Conservation (phyloP, 2,888 invertebrate genomes). For the Nebria brevicollis region DNA sequence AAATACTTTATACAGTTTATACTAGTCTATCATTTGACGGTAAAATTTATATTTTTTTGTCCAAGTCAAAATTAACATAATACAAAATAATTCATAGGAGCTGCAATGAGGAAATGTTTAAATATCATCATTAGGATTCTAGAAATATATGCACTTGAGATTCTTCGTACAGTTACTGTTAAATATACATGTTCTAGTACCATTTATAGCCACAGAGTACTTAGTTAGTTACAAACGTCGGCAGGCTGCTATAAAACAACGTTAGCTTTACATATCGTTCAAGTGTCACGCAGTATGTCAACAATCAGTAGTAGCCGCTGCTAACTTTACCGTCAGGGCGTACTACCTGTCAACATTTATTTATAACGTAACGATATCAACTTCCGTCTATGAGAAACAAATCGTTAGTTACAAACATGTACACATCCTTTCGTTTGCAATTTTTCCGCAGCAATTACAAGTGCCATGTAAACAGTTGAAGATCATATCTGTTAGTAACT, state of each 20-base stretch:
- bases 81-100: background rate
- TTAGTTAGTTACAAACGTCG: background rate
- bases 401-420: background rate
- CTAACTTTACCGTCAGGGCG: background rate
- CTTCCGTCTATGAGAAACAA: background rate
- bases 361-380: background rate
- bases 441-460: too few species aligned
- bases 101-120: background rate
- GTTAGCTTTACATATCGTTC: background rate
- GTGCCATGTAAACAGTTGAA: too few species aligned
- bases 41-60: background rate
- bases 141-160: background rate
- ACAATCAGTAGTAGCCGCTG: background rate
- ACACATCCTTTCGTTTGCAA: background rate
- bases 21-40: too few species aligned
- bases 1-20: too few species aligned
- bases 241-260: background rate
- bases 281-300: background rate
- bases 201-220: background rate
- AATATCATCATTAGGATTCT: background rate
- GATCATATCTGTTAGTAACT: too few species aligned
- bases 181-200: constrained; percentile 1
- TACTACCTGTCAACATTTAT: background rate
- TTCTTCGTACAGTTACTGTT: background rate
- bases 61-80: background rate